Evolutionary conservation across 2,113 vertebrate genomes (phyloP), one percentile per base, ranked within the genome.

Genomic region (Antennarius striatus): DNA sequence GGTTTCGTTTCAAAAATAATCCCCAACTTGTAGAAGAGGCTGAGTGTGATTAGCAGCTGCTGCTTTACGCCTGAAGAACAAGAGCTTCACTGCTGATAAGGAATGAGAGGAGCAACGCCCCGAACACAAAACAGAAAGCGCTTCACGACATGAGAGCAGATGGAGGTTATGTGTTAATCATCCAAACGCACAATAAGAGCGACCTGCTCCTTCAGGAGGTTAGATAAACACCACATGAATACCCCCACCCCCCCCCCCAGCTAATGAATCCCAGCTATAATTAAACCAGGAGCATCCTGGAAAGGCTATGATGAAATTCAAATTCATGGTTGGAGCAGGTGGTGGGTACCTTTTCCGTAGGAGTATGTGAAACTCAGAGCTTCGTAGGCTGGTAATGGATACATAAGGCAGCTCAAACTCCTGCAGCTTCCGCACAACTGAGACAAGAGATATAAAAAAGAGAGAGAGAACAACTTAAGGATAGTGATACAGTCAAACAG

Each of bases 331-430:
- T 14, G 16, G 53, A 60, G 61, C 62, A 69, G 65, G 61, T 49
- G 61, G 82, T 84, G 72, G 4, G 63, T 91, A 98, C 98, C 98
- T 99, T 92, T 99, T 99, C 55, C 98, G 94, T 74, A 99, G 92
- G 75, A 98, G 92, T 80, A 99, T 97, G 89, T 94, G 95, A 90
- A 95, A 98, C 48, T 98, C 95, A 0, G 95, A 84, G 89, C 90
- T 95, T 72, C 82, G 93, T 73, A 99, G 93, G 89, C 98, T 99
- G 90, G 95, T 96, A 60, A 99, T 95, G 0, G 98, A 99, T 14
- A 99, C 96, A 0, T 97, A 99, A 0, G 98, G 98, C 89, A 99
- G 90, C 91, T 99, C 98, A 47, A 99, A 99, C 76, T 99, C 98
- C 90, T 99, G 98, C 89, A 99, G 93, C 90, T 98, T 99, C 83